Conservation (phyloP, 2,888 invertebrate species). For the Synanthedon tipuliformis region DNA sequence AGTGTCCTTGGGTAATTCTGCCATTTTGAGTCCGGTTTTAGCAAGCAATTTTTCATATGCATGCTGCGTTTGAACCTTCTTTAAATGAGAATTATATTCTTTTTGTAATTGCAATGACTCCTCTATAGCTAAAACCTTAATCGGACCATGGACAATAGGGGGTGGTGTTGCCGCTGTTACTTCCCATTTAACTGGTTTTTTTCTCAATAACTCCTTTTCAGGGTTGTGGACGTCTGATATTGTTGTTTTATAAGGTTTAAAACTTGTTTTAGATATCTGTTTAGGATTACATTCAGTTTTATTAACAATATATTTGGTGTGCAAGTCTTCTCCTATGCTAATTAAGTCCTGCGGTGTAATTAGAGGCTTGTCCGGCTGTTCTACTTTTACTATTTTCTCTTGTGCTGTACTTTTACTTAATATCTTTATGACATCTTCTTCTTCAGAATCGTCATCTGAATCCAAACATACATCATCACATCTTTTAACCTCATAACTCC, state of each 20-base stretch:
- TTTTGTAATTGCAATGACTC: constrained; percentile 71
- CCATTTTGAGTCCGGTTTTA: constrained; percentile 42
- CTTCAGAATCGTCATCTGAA: constrained; percentile 72
- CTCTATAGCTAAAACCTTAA: constrained; percentile 60
- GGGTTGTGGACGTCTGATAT: constrained; percentile 66
- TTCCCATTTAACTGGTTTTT: constrained; percentile 70
- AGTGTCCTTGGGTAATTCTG: constrained; percentile 35
- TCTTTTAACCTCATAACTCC: constrained; percentile 61
- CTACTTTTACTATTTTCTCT: constrained; percentile 58
- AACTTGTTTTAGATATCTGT: constrained; percentile 29
- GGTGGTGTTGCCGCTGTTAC: constrained; percentile 75
- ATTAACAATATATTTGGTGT: constrained; percentile 66
- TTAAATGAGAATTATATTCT: constrained; percentile 53
- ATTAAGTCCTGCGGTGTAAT: constrained; percentile 64
- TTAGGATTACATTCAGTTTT: constrained; percentile 55
- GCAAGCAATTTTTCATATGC: constrained; percentile 66
- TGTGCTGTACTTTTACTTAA: constrained; percentile 64
- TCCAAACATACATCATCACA: constrained; percentile 42
- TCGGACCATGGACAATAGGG: constrained; percentile 63
- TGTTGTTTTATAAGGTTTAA: constrained; percentile 72
- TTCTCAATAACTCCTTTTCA: constrained; percentile 58
- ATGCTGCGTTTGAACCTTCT: constrained; percentile 64
- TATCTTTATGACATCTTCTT: constrained; percentile 70
- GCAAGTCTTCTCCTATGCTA: constrained; percentile 54
- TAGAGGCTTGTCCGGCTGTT: constrained; percentile 52